These are phyloP conservation scores for Trisateles emortualis DNA, from an alignment of 2,888 invertebrate genomes.

Conservation along the genomic window DNA sequence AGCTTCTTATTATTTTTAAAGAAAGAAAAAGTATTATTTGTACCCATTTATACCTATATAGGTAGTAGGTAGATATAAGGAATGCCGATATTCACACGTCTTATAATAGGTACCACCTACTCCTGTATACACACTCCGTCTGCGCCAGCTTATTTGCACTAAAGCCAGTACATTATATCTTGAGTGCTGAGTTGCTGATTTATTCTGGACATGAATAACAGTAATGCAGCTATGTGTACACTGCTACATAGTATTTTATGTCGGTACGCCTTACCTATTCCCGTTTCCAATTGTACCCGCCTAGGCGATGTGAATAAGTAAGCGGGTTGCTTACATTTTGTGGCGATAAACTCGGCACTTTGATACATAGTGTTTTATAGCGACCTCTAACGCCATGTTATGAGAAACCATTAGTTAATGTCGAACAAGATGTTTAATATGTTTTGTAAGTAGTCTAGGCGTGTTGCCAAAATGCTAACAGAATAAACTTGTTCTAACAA, in stretches of 20 bases:
- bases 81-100: too few species aligned
- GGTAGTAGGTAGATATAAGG: too few species aligned
- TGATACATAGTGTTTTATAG: constrained; percentile 45
- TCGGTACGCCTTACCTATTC: constrained; percentile 53
- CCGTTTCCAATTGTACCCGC: constrained; percentile 52
- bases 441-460: constrained; percentile 63
- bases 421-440: constrained; percentile 62
- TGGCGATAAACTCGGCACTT: constrained; percentile 36
- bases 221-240: constrained; percentile 55
- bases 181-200: constrained; percentile 46
- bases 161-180: constrained; percentile 28
- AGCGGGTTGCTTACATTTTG: constrained; percentile 46
- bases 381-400: constrained; percentile 50
- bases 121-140: neutral
- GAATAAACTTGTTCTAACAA: constrained; percentile 55
- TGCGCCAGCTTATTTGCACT: constrained; percentile 21
- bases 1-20: too few species aligned
- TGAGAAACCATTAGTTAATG: constrained; percentile 64
- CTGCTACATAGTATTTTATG: constrained; percentile 59
- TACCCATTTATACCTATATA: too few species aligned
- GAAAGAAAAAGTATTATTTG: too few species aligned
- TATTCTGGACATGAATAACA: constrained; percentile 63
- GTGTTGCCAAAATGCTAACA: constrained; percentile 65
- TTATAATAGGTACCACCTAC: too few species aligned
- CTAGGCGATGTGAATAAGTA: constrained; percentile 61